Evolutionary conservation across 2,888 invertebrate species (phyloP).

Genomic region (Corbicula japonica): DNA sequence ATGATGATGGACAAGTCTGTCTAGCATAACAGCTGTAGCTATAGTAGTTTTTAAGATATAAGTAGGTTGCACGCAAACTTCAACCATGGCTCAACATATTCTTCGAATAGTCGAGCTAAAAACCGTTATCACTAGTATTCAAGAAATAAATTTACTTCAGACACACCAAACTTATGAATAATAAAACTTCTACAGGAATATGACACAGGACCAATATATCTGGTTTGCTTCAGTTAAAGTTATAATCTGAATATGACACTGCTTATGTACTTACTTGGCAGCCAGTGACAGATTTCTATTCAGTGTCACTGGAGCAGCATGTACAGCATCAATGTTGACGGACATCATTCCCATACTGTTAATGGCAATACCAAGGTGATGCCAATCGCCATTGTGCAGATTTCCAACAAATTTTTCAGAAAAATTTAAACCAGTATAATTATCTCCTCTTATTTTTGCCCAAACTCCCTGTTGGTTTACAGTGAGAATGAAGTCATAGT

Average conservation of each 20-base stretch:
- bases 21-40: no score
- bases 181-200: neutral
- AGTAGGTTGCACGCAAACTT: no score
- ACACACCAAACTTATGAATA: no score
- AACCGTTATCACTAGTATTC: no score
- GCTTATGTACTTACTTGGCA: conserved; percentile 42
- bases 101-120: no score
- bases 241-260: neutral
- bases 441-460: neutral
- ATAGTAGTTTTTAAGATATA: no score
- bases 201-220: neutral
- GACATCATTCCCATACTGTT: conserved; percentile 25
- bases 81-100: no score
- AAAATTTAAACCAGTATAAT: neutral
- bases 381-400: conserved; percentile 57
- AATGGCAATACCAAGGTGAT: conserved; percentile 45
- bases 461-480: neutral
- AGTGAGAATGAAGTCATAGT: conserved; percentile 4
- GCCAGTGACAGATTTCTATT: neutral
- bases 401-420: neutral
- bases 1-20: no score
- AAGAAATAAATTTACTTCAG: no score
- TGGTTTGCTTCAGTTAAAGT: neutral
- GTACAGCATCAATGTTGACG: conserved; percentile 28
- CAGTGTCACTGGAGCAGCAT: conserved; percentile 1